Conservation (phyloP, 1,140 invertebrate genomes). For the Chrysoperla carnea region DNA sequence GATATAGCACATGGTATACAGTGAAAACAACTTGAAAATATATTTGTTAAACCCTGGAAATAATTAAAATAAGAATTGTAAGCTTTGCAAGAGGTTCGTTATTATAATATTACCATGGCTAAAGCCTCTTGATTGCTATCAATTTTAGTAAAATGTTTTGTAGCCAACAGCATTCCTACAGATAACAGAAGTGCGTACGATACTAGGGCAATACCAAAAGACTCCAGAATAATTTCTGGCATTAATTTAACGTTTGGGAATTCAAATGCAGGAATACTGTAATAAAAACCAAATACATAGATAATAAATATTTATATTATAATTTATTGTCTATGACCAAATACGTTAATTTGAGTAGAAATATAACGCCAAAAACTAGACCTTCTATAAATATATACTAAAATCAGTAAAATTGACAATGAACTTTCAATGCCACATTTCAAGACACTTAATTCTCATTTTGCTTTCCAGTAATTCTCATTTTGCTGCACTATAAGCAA, state of each 20-base stretch:
- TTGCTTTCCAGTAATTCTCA: too few relatives aligned
- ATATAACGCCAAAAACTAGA: too few relatives aligned
- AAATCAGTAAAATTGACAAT: too few relatives aligned
- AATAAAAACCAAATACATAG: too few relatives aligned
- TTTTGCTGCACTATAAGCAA: too few relatives aligned
- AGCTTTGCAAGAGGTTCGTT: neutral
- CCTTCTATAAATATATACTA: too few relatives aligned
- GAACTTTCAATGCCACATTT: too few relatives aligned
- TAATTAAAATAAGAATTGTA: conserved; percentile 7
- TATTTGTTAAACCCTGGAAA: conserved; percentile 53
- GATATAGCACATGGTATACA: conserved; percentile 74
- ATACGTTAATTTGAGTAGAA: too few relatives aligned
- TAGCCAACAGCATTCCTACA: conserved; percentile 81
- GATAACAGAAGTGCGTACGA: conserved; percentile 84
- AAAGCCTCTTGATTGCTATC: conserved; percentile 79
- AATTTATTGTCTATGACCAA: too few relatives aligned
- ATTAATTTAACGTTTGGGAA: conserved; percentile 36
- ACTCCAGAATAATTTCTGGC: conserved; percentile 35
- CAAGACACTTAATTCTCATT: too few relatives aligned
- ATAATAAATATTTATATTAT: too few relatives aligned
- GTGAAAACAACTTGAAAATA: conserved; percentile 67
- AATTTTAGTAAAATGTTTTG: conserved; percentile 74
- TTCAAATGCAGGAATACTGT: conserved; percentile 35
- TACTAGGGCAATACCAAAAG: conserved; percentile 67
- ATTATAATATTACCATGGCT: conserved; percentile 35